A percentile compares a stretch with the other conserved stretches of the same genome.
These are phyloP conservation scores for Drosophila barbarae DNA, from an alignment of 2,888 invertebrate species.

Conservation along the genomic window DNA sequence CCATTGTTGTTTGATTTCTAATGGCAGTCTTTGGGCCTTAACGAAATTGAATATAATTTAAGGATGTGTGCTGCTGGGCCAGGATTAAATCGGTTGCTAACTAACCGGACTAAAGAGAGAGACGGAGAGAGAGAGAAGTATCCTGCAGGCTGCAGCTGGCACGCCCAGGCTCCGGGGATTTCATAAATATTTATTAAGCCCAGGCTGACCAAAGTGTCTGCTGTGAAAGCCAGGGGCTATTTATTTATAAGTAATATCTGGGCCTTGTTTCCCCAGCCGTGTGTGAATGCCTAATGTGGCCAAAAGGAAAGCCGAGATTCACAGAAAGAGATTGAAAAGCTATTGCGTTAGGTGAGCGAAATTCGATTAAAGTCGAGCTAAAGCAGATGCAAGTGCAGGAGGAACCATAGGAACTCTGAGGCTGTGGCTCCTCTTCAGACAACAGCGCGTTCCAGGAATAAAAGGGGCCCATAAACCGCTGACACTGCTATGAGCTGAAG, in stretches of 20 bases:
- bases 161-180: slow-evolving; percentile 26
- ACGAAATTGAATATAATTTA: slow-evolving; percentile 50
- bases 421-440: not conserved
- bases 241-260: slow-evolving; percentile 41
- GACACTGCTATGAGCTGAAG: slow-evolving; percentile 38
- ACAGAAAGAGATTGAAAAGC: slow-evolving; percentile 18
- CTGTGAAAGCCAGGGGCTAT: slow-evolving; percentile 26
- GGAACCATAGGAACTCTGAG: slow-evolving; percentile 8
- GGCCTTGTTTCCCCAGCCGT: slow-evolving; percentile 19
- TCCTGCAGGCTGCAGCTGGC: slow-evolving; percentile 23
- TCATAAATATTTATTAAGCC: slow-evolving; percentile 52
- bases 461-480: slow-evolving; percentile 37
- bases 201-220: slow-evolving; percentile 41
- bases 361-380: slow-evolving; percentile 32
- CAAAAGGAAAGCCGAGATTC: slow-evolving; percentile 6
- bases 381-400: slow-evolving; percentile 18
- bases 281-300: slow-evolving; percentile 26
- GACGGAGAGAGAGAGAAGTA: slow-evolving; percentile 6
- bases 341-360: slow-evolving; percentile 8
- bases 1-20: slow-evolving; percentile 70
- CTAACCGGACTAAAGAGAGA: slow-evolving; percentile 7
- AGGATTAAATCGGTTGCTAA: slow-evolving; percentile 30
- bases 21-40: slow-evolving; percentile 49
- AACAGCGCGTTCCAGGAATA: slow-evolving; percentile 12
- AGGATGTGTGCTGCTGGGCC: slow-evolving; percentile 12